Evolutionary conservation across 2,888 invertebrate species (phyloP), one percentile per base, ranked within the genome.

Genomic region (Aleiodes leptofemur): DNA sequence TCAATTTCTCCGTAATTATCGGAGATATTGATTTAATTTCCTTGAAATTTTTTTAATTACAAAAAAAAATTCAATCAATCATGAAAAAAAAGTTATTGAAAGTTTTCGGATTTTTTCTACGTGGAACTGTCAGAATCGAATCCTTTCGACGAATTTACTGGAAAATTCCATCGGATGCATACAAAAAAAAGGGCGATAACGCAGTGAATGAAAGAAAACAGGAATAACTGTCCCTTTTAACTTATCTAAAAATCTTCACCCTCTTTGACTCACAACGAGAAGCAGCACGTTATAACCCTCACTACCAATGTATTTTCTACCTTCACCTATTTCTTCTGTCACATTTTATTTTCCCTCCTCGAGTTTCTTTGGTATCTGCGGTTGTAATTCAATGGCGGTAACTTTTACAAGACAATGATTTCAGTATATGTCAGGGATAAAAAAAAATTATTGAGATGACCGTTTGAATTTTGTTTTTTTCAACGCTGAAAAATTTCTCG

Each of bases 331-430:
- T 64, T 48, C 9, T 64, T 51, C 31, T 48, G 61, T 43, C 34
- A 14, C 50, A 66, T 56, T 43, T 68, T 48, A 57, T 57, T 68
- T 59, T 72, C 55, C 77, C 61, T 43, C 9, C 8, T 43, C 9
- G 43, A 43, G 76, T 61, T 77, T 79, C 82, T 79, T 83, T 81
- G 84, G 83, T 86, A 86, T 86, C 86, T 85, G 75, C 81, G 81
- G 83, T 83, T 79, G 86, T 86, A 86, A 86, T 59, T 86, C 86
- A 83, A 86, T 81, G 69, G 80, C 82, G 59, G 83, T 83, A 82
- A 83, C 85, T n/a, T 38, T 86, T 85, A 86, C 86, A 86, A 86
- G 86, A 86, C 86, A 86, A 86, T 86, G 86, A 85, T 86, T 86
- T 86, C 86, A 86, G 31, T n/a, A 29, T 81, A 82, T 81, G 73